Conservation (phyloP, 2,888 invertebrate genomes). For the Argyresthia albistria region DNA sequence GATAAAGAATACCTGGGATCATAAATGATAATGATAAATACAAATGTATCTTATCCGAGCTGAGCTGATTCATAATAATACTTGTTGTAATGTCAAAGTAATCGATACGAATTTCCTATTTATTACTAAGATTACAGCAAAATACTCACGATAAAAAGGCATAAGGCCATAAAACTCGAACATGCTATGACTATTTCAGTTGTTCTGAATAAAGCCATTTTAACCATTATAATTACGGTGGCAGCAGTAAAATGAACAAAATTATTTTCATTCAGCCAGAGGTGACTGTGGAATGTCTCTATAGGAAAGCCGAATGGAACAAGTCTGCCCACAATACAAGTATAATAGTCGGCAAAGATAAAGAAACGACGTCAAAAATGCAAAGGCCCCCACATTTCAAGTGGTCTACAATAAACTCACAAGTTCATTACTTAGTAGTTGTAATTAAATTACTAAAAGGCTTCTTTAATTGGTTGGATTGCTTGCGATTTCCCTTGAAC, state of each 20-base stretch:
- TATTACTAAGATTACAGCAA: too few species aligned
- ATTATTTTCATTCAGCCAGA: conserved; percentile 1
- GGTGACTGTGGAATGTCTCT: background rate
- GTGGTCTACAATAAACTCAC: conserved; percentile 51
- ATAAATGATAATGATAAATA: too few species aligned
- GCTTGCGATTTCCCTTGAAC: too few species aligned
- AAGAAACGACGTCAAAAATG: conserved; percentile 39
- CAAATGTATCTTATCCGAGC: too few species aligned
- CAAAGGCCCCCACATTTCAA: conserved; percentile 36
- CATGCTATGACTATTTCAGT: conserved; percentile 1
- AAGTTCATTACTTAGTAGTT: conserved; percentile 48
- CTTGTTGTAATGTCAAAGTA: too few species aligned
- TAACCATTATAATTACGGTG: conserved; percentile 33
- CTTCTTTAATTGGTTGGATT: conserved; percentile 38
- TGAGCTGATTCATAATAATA: too few species aligned
- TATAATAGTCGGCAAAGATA: conserved; percentile 21
- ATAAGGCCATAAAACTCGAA: conserved; percentile 7
- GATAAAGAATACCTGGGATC: too few species aligned
- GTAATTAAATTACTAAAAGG: conserved; percentile 45
- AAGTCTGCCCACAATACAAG: background rate
- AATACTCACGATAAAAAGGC: too few species aligned
- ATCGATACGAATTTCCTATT: too few species aligned
- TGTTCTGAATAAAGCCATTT: conserved; percentile 35
- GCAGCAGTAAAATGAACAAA: conserved; percentile 20
- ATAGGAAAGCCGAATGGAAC: background rate